These are phyloP conservation scores for Petrocephalus schoutedeni DNA, from an alignment of 2,797 vertebrate genomes.

Conservation along the genomic window DNA sequence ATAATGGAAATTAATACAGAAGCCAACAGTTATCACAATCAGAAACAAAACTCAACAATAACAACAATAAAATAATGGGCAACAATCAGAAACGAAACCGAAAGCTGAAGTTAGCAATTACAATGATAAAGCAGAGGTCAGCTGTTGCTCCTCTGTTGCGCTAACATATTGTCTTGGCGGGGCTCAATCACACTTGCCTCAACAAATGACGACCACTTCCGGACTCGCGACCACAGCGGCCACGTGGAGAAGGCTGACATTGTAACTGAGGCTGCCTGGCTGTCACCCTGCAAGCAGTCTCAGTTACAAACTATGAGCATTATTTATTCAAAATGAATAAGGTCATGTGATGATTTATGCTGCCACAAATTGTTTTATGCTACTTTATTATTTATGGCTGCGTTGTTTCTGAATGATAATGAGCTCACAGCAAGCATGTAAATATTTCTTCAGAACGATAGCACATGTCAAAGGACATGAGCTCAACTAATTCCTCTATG, in stretches of 20 bases:
- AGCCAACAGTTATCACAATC: no score
- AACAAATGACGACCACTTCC: not conserved
- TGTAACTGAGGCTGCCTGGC: not conserved
- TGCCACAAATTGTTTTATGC: not conserved
- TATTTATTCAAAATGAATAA: constrained; percentile 4
- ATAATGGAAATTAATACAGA: no score
- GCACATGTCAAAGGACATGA: not conserved
- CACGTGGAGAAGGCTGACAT: not conserved
- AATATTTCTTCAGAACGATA: not conserved
- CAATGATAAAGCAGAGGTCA: no score
- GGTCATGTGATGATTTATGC: not conserved
- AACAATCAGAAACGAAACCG: no score
- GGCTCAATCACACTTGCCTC: not conserved
- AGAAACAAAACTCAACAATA: no score
- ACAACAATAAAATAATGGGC: no score
- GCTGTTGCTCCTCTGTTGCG: no score
- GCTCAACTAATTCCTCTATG: not conserved
- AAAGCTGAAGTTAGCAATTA: no score
- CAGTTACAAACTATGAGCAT: not conserved
- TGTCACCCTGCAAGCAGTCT: not conserved
- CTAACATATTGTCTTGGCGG: not conserved
- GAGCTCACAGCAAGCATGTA: not conserved
- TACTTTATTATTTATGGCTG: not conserved
- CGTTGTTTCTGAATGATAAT: constrained; percentile 7
- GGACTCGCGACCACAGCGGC: not conserved